Base-by-base conservation (phyloP, 2,113 vertebrate species). In the Lota lota region DNA sequence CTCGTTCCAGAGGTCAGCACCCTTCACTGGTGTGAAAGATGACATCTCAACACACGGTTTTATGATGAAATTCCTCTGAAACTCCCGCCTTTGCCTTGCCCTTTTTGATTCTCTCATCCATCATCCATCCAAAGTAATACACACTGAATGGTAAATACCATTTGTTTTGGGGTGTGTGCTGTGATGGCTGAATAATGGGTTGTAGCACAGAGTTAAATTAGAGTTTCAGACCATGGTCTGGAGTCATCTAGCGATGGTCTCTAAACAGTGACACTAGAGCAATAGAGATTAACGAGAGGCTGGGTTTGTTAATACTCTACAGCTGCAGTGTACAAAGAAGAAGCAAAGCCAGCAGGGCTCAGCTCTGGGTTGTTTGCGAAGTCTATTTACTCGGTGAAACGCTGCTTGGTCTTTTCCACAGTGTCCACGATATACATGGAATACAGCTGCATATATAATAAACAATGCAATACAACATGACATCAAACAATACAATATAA, bases 201-300 rank as follows among this genome's bases (percentile, higher is more conserved):
- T 73, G 81, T 78, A 80, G 85, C 82, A 85, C 73, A 80, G 64
- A 81, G 84, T 87, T 89, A 88, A 91, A 93, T 92, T 88, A 90
- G 84, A 87, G 77, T 87, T 85, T 85, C 75, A 73, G 76, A 77
- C 81, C 68, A 22, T 72, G 76, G 81, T 85, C 84, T 81, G 82
- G 86, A 87, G 88, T 89, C 89, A 91, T 92, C 89, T 91, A 67
- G 78, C 83, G 79, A 81, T 84, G 82, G 68, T 83, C 72, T 85
- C 79, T 71, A 76, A 79, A 81, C 62, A 12, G 63, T 87, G 90
- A 87, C 89, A 87, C 70, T 47, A 36, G 79, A 74, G 78, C 87
- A 88, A 92, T 91, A 76, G 87, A 90, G 90, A 93, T 91, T 88
- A 89, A 93, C 90, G 91, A 83, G 79, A 60, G 70, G 16, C 72